These are phyloP conservation scores for Epiblema foenella DNA, from an alignment of 2,888 invertebrate species.

Conservation along the genomic window DNA sequence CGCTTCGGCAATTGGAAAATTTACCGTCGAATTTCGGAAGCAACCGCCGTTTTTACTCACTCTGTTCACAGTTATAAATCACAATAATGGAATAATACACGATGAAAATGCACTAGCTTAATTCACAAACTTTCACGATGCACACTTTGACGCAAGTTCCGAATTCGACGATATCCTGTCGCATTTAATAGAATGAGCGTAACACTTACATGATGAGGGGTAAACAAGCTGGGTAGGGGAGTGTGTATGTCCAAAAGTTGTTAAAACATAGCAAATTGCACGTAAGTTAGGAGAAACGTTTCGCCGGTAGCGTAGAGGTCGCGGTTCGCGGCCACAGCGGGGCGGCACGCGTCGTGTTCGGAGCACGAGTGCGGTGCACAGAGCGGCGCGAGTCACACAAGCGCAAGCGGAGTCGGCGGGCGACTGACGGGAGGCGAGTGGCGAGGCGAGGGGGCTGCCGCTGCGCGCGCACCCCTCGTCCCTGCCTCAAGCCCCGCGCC, in stretches of 20 bases:
- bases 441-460: slow-evolving; percentile 78
- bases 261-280: slow-evolving; percentile 82
- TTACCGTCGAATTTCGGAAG: slow-evolving; percentile 81
- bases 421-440: slow-evolving; percentile 83
- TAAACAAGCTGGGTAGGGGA: slow-evolving; percentile 84
- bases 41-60: slow-evolving; percentile 61
- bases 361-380: slow-evolving; percentile 84
- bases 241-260: slow-evolving; percentile 77
- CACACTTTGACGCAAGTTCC: slow-evolving; percentile 78
- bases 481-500: slow-evolving; percentile 56
- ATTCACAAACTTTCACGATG: slow-evolving; percentile 81
- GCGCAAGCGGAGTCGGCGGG: slow-evolving; percentile 85
- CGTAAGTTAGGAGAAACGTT: slow-evolving; percentile 80
- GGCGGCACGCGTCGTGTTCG: slow-evolving; percentile 84
- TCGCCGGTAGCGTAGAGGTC: slow-evolving; percentile 86
- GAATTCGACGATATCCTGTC: slow-evolving; percentile 76
- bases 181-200: slow-evolving; percentile 79
- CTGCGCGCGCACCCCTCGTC: slow-evolving; percentile 77
- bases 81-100: slow-evolving; percentile 60
- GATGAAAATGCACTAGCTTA: slow-evolving; percentile 69
- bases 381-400: slow-evolving; percentile 85
- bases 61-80: slow-evolving; percentile 67
- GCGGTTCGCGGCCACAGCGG: slow-evolving; percentile 86
- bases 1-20: slow-evolving; percentile 68
- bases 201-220: slow-evolving; percentile 84